Base-by-base conservation (phyloP, 2,797 vertebrate species). In the Falco concolor region DNA sequence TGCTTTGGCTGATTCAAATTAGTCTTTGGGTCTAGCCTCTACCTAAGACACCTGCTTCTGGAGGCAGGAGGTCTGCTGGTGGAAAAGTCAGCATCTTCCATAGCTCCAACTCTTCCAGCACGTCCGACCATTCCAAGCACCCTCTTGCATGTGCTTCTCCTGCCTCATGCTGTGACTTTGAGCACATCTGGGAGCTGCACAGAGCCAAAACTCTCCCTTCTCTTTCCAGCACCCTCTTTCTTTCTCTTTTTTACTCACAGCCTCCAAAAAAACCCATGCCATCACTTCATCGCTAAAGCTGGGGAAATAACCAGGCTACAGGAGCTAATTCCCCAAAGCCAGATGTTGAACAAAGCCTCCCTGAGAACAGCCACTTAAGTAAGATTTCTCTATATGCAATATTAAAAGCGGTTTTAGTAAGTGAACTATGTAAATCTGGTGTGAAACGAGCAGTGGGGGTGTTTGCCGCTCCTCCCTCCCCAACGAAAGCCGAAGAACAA, bases 351-450 rank as follows among this genome's bases (percentile, higher is more conserved):
- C 28, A 11, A 38, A 70, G 34, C 67, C 54, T 22, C 42, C 60
- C 21, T 2, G 19, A 32, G 34, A 59, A 42, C 20, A 50, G 19
- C 16, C 27, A 3, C 53, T 21, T 25, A 22, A 0, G 1, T 21
- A 6, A 24, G 16, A 44, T 49, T 25, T 38, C n/a, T 34, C n/a
- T 13, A 4, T 4, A 11, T 9, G 19, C 27, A 32, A 19, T 28
- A 36, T 12, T 12, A 60, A 54, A 52, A 59, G n/a, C 6, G 5
- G 8, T 32, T 72, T 56, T 25, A 38, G 36, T 4, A 17, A 8
- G 17, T 19, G 32, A 50, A 17, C 8, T 2, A 5, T 6, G 32
- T 18, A 76, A 83, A 36, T 13, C 44, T 0, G 5, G 34, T 16
- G 42, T 9, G 53, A 67, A 60, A 34, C 1, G n/a, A 54, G 60